These are phyloP conservation scores for Ophioderma brevispina DNA, from an alignment of 35 echinoderm and acorn worm species.

Conservation along the genomic window DNA sequence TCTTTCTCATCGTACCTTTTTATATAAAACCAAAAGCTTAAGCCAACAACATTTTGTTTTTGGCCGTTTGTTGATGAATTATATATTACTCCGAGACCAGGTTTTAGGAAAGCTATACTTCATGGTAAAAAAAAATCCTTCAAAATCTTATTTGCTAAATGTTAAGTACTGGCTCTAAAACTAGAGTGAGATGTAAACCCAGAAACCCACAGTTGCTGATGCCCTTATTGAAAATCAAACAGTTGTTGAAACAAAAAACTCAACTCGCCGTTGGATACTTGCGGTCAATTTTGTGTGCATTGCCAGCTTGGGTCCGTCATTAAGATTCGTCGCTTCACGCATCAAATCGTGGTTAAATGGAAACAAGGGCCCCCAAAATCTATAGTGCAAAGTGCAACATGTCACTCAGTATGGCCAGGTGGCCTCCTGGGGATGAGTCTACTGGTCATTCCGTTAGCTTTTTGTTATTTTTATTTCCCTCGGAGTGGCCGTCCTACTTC, in stretches of 20 bases:
- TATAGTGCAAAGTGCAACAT: slow-evolving; percentile 10
- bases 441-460: background rate
- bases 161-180: no score
- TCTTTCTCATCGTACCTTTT: no score
- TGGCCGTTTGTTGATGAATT: no score
- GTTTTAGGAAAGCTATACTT: no score
- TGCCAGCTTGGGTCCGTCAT: background rate
- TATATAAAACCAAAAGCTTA: no score
- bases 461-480: slow-evolving; percentile 11
- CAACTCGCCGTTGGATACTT: background rate
- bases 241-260: slow-evolving; percentile 1
- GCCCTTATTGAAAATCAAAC: background rate
- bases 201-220: no score
- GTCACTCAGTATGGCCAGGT: slow-evolving; percentile 3
- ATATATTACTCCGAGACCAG: no score
- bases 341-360: background rate
- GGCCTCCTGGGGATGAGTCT: background rate
- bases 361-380: background rate
- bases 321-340: background rate
- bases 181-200: no score
- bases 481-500: slow-evolving; percentile 6
- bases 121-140: no score
- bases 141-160: no score
- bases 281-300: background rate
- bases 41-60: no score